Evolutionary conservation across 2,888 invertebrate genomes (phyloP), one percentile per base, ranked within the genome.

Genomic region (Augiades crinisus): DNA sequence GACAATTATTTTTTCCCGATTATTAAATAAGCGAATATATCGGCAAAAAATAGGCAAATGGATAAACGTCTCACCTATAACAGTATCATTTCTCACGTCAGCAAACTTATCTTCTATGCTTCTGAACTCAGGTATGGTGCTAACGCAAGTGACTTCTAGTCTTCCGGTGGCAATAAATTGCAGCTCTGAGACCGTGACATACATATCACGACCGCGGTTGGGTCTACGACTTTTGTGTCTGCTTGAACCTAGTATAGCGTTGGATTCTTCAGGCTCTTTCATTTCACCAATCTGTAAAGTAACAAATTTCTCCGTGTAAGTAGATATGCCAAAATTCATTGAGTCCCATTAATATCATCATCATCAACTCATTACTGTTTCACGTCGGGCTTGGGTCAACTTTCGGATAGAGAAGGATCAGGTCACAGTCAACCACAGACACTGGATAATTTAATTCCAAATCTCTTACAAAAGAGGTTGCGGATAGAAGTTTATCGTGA

Each of bases 61-160:
- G n/a, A 17, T n/a, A 4, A 17, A 14, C 3, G 14, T 5, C 53
- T 59, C 50, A 95, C 95, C 94, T 69, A 92, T 91, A 56, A 94
- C 93, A 34, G 94, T 93, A 65, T 92, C 92, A 60, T 92, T 93
- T 73, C 93, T 92, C 58, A 92, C 89, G 72, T 95, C 95, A 36
- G 95, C 95, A 68, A 94, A 95, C 69, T 92, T 91, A 67, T 94
- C 94, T 53, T 93, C 92, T 59, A 92, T 92, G 57, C 91, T 93
- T 53, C 94, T 91, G 67, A 94, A 94, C 62, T 93, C 93, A 0
- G 95, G 95, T 65, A 95, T 95, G 45, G 95, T 95, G 68, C 95
- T 92, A 75, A 95, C 91, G 72, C 95, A 95, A 53, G 93, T 94
- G 64, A 95, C 92, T 72, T 94, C 92, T 56, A 95, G 87, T 53